Evolutionary conservation across 2,888 invertebrate genomes (phyloP), one percentile per base, ranked within the genome.

Genomic region (Phyto melanocephala): DNA sequence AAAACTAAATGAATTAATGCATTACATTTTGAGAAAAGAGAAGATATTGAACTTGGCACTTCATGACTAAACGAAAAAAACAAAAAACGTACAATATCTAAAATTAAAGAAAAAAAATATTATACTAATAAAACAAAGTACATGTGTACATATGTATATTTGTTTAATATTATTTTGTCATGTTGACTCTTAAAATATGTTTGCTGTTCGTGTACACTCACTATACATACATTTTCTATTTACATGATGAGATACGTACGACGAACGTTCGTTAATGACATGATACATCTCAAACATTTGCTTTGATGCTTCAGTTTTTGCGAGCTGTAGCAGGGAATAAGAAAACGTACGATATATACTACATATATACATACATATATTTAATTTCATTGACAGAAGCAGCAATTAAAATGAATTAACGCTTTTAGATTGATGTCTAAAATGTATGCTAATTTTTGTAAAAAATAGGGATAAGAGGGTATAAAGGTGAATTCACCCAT

Each of bases 21-120:
- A 67, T 79, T 67, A 20, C 42, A 74, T 67, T 79, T 52, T 60
- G 35, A 17, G 42, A 24, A 28, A 54, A 47, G 58, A 72, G 72
- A 79, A 74, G 72, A 80, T 80, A 80, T 80, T 80, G 79, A 80
- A 80, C 79, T 80, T 80, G 79, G 60, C 65, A 72, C 52, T 79
- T 79, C 72, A 79, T 79, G 79, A 80, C 60, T 72, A 67, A 67
- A 52, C 67, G 67, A 20, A 52, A 52, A 74, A 67, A 47, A 22
- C 54, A n/a, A n/a, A n/a, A n/a, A 3, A 5, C 6, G 28, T 28
- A 28, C 28, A 28, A 63, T 52, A 22, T 62, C 42, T 42, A 65
- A 58, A 71, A 63, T n/a, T 45, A 13, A 54, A 45, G 22, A 28
- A 40, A 62, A 63, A 47, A 8, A 37, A 42, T 3, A 5, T 28